Base-by-base conservation (phyloP, 1,140 invertebrate genomes). In the Drosophila guanche region DNA sequence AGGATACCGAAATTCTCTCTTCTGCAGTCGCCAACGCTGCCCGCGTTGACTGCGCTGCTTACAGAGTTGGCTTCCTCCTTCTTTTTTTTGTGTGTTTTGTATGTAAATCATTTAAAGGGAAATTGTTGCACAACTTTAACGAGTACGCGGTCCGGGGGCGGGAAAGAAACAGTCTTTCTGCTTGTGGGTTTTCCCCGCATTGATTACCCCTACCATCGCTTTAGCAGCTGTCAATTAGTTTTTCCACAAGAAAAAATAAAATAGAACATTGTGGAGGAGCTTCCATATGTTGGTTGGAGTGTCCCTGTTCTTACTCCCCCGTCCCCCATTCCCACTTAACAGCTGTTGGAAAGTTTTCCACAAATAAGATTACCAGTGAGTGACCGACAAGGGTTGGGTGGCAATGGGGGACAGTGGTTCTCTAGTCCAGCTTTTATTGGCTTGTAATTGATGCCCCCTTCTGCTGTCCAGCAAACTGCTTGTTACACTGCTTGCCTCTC, bases 81-180 rank as follows among this genome's bases (percentile, higher is more conserved):
- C 20, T 41, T 25, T 58, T 65, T 80, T 51, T 52, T 10, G 29
- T 33, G 29, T 33, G 4, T 37, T 37, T 37, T 37, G 10, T 37
- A 79, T 86, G 77, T 85, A 85, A 84, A 84, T 58, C 61, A 62
- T 73, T 73, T 83, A 68, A 80, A 79, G 77, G 40, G 62, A 78
- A 83, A 83, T 86, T 86, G 76, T 80, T 86, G 80, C 80, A 80
- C 80, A 86, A 84, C 80, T 79, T 84, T 55, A 79, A 72, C 58
- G 37, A 52, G 37, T 57, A 48, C 56, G 25, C 16, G 12, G 16
- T 16, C 7, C 12, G 29, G 5, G n/a, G 50, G 27, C 4, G 14
- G 29, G n/a, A 7, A 8, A 7, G n/a, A 12, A 2, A 50, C 14
- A 16, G 62, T 46, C 47, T 51, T 14, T 29, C 55, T 50, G 70